Conservation (phyloP, 2,113 vertebrate genomes). For the Toxotes chatareus region DNA sequence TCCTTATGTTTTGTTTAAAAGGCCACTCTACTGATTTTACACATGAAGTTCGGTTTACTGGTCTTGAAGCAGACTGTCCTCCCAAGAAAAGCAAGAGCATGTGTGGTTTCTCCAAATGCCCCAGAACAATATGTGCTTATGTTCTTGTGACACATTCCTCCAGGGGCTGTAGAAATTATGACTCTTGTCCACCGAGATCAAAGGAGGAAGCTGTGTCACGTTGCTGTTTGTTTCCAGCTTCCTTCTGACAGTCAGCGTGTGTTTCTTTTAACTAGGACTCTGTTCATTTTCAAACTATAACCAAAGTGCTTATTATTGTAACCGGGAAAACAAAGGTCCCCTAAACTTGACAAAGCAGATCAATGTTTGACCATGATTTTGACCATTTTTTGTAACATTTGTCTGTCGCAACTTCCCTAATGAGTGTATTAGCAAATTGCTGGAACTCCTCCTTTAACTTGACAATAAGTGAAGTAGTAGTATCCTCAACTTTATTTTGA, state of each 20-base stretch:
- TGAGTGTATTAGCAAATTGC: neutral
- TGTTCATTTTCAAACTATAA: neutral
- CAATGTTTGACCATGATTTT: too few relatives aligned
- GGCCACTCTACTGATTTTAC: neutral
- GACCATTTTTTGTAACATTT: too few relatives aligned
- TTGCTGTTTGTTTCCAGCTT: neutral
- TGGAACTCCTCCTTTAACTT: neutral
- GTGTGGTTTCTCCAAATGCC: neutral
- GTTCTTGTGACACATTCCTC: neutral
- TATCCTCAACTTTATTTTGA: neutral
- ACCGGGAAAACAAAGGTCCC: neutral
- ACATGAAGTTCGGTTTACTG: neutral
- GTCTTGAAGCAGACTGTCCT: neutral
- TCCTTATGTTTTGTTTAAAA: neutral
- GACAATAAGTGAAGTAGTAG: neutral
- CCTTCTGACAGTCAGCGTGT: too few relatives aligned
- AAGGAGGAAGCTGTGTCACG: neutral
- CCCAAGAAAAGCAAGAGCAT: neutral
- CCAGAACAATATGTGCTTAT: neutral
- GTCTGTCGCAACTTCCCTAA: neutral
- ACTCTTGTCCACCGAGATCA: conserved; percentile 1
- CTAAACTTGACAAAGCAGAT: neutral
- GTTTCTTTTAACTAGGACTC: neutral
- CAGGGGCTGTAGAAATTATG: neutral
- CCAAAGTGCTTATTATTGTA: neutral